These are phyloP conservation scores for Battus philenor DNA, from an alignment of 1,140 invertebrate species.

Conservation along the genomic window DNA sequence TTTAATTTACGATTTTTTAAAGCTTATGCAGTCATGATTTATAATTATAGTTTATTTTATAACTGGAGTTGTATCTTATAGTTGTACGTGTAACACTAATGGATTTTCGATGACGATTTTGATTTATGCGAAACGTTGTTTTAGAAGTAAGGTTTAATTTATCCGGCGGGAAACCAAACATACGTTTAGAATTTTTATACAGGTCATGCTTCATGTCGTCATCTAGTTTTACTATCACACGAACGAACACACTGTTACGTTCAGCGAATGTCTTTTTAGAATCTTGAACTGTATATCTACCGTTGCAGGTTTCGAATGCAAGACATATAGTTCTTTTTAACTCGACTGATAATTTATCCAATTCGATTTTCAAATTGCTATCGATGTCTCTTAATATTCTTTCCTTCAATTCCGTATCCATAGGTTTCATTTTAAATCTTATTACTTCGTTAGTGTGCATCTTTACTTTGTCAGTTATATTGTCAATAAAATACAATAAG, in stretches of 20 bases:
- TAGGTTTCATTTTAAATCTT: slow-evolving; percentile 20
- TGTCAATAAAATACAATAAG: slow-evolving; percentile 29
- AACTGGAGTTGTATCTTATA: too few relatives aligned
- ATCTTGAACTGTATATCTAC: slow-evolving; percentile 9
- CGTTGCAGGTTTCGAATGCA: slow-evolving; percentile 25
- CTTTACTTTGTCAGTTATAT: slow-evolving; percentile 22
- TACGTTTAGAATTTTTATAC: background rate
- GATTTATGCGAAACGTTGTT: too few relatives aligned
- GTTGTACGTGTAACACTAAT: background rate
- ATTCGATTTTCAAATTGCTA: slow-evolving; percentile 38
- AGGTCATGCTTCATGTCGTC: slow-evolving; percentile 22
- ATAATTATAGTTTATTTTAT: too few relatives aligned
- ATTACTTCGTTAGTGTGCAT: slow-evolving; percentile 19
- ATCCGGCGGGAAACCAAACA: too few relatives aligned
- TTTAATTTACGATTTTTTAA: too few relatives aligned
- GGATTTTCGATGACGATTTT: too few relatives aligned
- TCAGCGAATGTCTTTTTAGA: background rate
- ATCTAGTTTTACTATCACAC: slow-evolving; percentile 34
- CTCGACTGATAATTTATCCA: slow-evolving; percentile 34
- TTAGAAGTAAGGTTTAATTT: too few relatives aligned
- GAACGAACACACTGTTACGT: slow-evolving; percentile 27
- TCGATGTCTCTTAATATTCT: slow-evolving; percentile 37
- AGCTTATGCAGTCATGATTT: too few relatives aligned
- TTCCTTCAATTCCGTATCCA: slow-evolving; percentile 21
- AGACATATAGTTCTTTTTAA: background rate